phyloP scores from a whole-genome alignment of 1,140 invertebrate species.

The Macrocentrus cingulum region DNA sequence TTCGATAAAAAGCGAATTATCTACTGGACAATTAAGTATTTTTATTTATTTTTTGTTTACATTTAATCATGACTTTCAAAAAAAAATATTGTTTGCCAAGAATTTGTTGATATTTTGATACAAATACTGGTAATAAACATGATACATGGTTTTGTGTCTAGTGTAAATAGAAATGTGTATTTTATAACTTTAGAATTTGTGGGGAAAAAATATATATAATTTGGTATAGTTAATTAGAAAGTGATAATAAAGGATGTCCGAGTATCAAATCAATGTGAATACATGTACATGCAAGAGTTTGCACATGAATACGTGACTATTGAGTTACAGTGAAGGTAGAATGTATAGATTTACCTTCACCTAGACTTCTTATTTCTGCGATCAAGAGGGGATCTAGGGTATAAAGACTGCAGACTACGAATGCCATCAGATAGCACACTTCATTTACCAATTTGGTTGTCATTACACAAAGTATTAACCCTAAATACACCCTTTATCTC shows the following conservation, averaged over 20 bases:
- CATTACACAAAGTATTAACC: background rate
- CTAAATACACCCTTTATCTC: conserved; percentile 13
- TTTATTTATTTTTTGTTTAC: background rate
- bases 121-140: too few species aligned
- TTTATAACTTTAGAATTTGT: too few species aligned
- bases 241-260: too few species aligned
- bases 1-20: too few species aligned
- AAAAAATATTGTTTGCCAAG: too few species aligned
- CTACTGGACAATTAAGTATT: background rate
- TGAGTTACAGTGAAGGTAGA: conserved; percentile 11
- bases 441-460: conserved; percentile 35
- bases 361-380: conserved; percentile 57
- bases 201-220: too few species aligned
- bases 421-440: conserved; percentile 51
- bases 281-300: background rate
- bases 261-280: background rate
- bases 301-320: conserved; percentile 2
- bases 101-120: too few species aligned
- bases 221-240: too few species aligned
- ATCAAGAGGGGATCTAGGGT: conserved; percentile 52
- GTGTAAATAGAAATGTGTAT: too few species aligned
- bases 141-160: too few species aligned
- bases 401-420: conserved; percentile 56
- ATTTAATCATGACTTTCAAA: too few species aligned
- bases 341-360: conserved; percentile 54